These are phyloP conservation scores for Nemotelus nigrinus DNA, from an alignment of 2,888 invertebrate species.

Conservation along the genomic window DNA sequence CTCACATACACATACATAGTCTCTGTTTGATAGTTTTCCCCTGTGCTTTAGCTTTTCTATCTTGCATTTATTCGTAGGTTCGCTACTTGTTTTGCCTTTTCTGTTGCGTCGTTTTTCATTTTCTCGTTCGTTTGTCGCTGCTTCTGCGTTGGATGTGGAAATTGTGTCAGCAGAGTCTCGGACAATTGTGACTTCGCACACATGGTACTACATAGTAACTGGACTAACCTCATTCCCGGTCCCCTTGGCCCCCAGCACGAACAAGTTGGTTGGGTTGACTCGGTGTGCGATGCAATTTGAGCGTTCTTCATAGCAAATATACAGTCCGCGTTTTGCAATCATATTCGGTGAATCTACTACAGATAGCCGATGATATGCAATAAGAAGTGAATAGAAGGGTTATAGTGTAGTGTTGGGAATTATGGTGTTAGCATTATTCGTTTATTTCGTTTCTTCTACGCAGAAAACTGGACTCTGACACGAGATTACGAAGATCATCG, in stretches of 20 bases:
- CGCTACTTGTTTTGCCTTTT: conserved; percentile 1
- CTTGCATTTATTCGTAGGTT: background rate
- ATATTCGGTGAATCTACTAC: no score
- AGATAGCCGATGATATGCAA: no score
- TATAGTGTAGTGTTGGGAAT: no score
- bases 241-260: background rate
- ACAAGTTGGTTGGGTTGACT: background rate
- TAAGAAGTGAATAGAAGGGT: no score
- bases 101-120: background rate
- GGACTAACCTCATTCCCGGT: background rate
- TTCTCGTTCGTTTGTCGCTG: background rate
- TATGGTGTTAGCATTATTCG: background rate
- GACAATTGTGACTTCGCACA: conserved; percentile 6
- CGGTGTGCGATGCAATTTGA: background rate
- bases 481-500: conserved; percentile 7
- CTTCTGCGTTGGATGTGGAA: conserved; percentile 24
- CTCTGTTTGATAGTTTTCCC: no score
- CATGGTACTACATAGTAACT: background rate
- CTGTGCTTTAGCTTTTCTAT: no score
- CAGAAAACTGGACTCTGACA: background rate
- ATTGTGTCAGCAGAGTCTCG: conserved; percentile 36
- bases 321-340: no score
- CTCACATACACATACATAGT: no score
- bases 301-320: background rate
- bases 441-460: background rate